Evolutionary conservation across 1,140 invertebrate species (phyloP), one percentile per base, ranked within the genome.

Genomic region (Choristoneura fumiferana): DNA sequence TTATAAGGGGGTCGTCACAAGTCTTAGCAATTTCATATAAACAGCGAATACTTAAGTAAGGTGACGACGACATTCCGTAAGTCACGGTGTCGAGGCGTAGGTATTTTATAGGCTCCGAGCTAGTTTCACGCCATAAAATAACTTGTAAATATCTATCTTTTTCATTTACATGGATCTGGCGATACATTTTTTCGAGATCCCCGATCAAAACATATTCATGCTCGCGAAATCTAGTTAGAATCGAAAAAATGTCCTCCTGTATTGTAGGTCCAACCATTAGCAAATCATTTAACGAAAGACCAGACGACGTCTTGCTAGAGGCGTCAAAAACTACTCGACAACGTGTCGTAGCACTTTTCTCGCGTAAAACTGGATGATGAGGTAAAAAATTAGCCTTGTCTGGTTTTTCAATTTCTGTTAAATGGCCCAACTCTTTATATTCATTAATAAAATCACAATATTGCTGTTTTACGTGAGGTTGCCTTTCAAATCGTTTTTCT

Each of bases 271-370:
- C 53, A 3, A 53, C 18, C 4, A 1, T 5, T 10, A 36, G 53
- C 4, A 55, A 6, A n/a, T 36, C 33, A 38, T 55, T 55, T 1
- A 55, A 15, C 6, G 53, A 55, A 3, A 14, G 4, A 5, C 53
- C 53, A 17, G 29, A 14, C 3, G 12, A 15, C 1, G 33, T 13
- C 6, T 12, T 17, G 1, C 1, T 8, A 1, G 12, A 15, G 0
- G 33, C 53, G 15, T 55, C 36, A 55, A 55, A 55, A 5, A 55
- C 53, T 2, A 37, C 35, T 1, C 53, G 33, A 10, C 35, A 29
- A 9, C 29, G 22, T 6, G 49, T 53, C 10, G 49, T 53, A 1
- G 1, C n/a, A 33, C 22, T 53, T 1, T 4, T 34, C 13, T 22
- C 4, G 2, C 49, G 18, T 12, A 53, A 1, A 1, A 53, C 49